Evolutionary conservation across 2,888 invertebrate genomes (phyloP).

Genomic region (Deroplatys truncata): DNA sequence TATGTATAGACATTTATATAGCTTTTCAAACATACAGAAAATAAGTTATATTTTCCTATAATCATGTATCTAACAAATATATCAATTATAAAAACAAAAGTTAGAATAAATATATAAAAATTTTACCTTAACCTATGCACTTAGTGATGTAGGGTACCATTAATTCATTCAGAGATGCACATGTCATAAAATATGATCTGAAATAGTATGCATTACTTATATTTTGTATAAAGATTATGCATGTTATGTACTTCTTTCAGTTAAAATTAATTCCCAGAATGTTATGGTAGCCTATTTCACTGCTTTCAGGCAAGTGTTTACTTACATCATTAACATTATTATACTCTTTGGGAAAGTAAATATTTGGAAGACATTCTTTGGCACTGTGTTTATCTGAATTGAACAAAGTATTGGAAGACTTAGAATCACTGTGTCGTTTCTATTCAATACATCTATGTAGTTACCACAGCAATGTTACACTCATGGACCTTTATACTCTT

Average conservation of each 20-base stretch:
- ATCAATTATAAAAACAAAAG: constrained; percentile 7
- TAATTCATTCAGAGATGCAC: neutral
- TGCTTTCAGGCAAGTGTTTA: neutral
- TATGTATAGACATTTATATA: neutral
- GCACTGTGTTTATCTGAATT: neutral
- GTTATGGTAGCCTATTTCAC: neutral
- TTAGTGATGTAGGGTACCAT: neutral
- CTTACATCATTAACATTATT: neutral
- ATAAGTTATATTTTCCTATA: neutral
- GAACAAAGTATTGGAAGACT: constrained; percentile 9
- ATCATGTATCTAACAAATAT: neutral
- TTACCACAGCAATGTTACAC: neutral
- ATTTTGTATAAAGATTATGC: neutral
- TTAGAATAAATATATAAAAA: constrained; percentile 1
- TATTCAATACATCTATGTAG: neutral
- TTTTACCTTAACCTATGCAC: neutral
- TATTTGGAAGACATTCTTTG: neutral
- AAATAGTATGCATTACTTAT: neutral
- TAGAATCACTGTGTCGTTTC: neutral
- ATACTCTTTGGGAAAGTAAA: neutral
- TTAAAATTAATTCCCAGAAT: neutral
- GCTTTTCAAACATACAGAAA: neutral
- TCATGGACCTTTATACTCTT: neutral
- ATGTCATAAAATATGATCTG: neutral
- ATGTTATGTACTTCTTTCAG: neutral